Evolutionary conservation across 2,113 vertebrate genomes (phyloP).

Genomic region (Misgurnus anguillicaudatus): DNA sequence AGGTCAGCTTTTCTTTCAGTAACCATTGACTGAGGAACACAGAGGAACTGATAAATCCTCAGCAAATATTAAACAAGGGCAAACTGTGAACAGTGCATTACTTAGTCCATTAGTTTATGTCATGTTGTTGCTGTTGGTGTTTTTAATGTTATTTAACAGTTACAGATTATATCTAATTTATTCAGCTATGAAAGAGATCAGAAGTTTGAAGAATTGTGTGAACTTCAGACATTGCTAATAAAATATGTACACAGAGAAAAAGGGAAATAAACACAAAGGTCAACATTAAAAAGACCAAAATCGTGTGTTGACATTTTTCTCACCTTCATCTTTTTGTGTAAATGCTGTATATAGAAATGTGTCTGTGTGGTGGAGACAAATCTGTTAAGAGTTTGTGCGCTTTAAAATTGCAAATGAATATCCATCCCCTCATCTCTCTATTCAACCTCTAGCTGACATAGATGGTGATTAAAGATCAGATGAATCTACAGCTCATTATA

Average conservation of each 20-base stretch:
- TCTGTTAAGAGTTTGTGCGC: not conserved
- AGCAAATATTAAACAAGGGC: slow-evolving; percentile 21
- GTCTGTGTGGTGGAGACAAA: not conserved
- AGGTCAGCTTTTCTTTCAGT: slow-evolving; percentile 27
- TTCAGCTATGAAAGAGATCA: slow-evolving; percentile 61
- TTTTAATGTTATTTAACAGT: slow-evolving; percentile 66
- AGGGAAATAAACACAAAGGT: slow-evolving; percentile 43
- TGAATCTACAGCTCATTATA: slow-evolving; percentile 48
- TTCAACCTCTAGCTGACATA: slow-evolving; percentile 52
- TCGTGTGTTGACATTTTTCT: not conserved
- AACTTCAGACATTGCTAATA: slow-evolving; percentile 65
- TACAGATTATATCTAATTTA: slow-evolving; percentile 81
- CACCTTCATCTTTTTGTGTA: not conserved
- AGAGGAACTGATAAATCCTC: slow-evolving; percentile 44
- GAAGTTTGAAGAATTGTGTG: slow-evolving; percentile 59
- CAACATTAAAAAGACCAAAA: not conserved
- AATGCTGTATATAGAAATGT: not conserved
- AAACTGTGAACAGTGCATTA: slow-evolving; percentile 37
- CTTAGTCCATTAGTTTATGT: slow-evolving; percentile 46
- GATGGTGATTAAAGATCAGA: slow-evolving; percentile 47
- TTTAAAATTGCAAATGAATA: slow-evolving; percentile 40
- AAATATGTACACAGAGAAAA: slow-evolving; percentile 23
- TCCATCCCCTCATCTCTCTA: slow-evolving; percentile 27
- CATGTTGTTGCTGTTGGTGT: slow-evolving; percentile 55
- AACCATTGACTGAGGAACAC: slow-evolving; percentile 42